A percentile compares a stretch with the other conserved stretches of the same genome.
These are phyloP conservation scores for Vollenhovia emeryi DNA, from an alignment of 1,140 invertebrate species.

Conservation along the genomic window DNA sequence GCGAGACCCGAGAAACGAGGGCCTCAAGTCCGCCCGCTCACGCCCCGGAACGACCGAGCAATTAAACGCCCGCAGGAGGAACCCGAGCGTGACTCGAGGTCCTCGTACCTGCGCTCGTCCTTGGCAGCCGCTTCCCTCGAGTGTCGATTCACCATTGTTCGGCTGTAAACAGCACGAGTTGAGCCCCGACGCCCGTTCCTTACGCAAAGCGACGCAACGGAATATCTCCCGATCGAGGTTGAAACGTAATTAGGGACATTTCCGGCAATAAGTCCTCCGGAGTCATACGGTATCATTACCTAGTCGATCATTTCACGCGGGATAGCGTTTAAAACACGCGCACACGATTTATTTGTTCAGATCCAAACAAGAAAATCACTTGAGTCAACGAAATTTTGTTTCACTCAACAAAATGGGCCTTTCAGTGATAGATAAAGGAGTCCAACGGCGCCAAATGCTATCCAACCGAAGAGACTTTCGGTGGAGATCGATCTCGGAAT, in stretches of 20 bases:
- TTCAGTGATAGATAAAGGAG: no score
- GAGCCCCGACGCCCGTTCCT: not conserved
- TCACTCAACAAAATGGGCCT: no score
- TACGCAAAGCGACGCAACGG: slow-evolving; percentile 16
- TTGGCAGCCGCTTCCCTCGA: slow-evolving; percentile 53
- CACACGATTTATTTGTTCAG: no score
- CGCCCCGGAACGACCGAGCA: slow-evolving; percentile 68
- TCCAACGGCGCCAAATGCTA: no score
- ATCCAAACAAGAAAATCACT: no score
- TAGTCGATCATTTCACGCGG: slow-evolving; percentile 1
- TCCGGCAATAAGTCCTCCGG: not conserved
- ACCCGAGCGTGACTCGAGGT: slow-evolving; percentile 71
- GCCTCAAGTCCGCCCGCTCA: slow-evolving; percentile 26
- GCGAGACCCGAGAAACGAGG: not conserved
- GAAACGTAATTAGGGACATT: slow-evolving; percentile 22
- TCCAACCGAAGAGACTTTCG: no score
- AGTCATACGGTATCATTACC: not conserved
- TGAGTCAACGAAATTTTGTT: no score
- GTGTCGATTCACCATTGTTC: slow-evolving; percentile 66
- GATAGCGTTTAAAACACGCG: not conserved
- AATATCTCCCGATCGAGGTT: slow-evolving; percentile 30
- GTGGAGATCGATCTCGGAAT: no score
- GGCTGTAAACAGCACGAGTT: slow-evolving; percentile 8
- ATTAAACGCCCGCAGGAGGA: slow-evolving; percentile 70
- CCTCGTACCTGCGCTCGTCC: slow-evolving; percentile 66